These are phyloP conservation scores for Condylostylus longicornis DNA, from an alignment of 1,140 invertebrate genomes.

Conservation along the genomic window DNA sequence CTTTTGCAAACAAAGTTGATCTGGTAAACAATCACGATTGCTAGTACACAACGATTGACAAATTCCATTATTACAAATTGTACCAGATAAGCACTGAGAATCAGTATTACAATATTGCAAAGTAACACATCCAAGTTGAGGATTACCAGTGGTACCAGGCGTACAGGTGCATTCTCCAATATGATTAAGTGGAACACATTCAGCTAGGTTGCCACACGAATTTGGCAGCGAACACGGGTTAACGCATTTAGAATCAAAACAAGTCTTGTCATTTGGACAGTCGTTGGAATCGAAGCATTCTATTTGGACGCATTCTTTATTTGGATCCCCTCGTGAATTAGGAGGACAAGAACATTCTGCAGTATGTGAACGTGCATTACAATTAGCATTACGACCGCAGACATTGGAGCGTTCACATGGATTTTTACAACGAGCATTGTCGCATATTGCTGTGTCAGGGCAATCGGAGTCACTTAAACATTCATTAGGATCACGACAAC, in stretches of 20 bases:
- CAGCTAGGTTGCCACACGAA: slow-evolving; percentile 65
- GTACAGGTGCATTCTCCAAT: slow-evolving; percentile 65
- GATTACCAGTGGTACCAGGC: slow-evolving; percentile 69
- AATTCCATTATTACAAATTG: slow-evolving; percentile 64
- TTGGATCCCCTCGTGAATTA: slow-evolving; percentile 60
- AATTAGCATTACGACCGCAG: slow-evolving; percentile 64
- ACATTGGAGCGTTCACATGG: slow-evolving; percentile 49
- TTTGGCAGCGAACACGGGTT: slow-evolving; percentile 65
- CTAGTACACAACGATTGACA: slow-evolving; percentile 61
- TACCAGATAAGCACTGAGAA: slow-evolving; percentile 61
- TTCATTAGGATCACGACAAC: slow-evolving; percentile 61
- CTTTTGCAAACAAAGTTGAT: slow-evolving; percentile 64
- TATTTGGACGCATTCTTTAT: slow-evolving; percentile 48
- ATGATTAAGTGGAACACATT: slow-evolving; percentile 53
- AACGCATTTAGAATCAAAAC: slow-evolving; percentile 61
- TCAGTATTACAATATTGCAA: slow-evolving; percentile 64
- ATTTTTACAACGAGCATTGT: slow-evolving; percentile 61
- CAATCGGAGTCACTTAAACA: slow-evolving; percentile 69
- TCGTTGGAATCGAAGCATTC: slow-evolving; percentile 69
- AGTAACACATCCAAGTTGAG: slow-evolving; percentile 62
- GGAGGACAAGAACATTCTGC: slow-evolving; percentile 58
- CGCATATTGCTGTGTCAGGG: slow-evolving; percentile 57
- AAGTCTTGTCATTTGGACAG: slow-evolving; percentile 52
- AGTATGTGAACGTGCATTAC: slow-evolving; percentile 47
- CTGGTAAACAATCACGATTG: slow-evolving; percentile 60